Base-by-base conservation (phyloP, 2,113 vertebrate species). In the Ptilorrhoa leucosticta region DNA sequence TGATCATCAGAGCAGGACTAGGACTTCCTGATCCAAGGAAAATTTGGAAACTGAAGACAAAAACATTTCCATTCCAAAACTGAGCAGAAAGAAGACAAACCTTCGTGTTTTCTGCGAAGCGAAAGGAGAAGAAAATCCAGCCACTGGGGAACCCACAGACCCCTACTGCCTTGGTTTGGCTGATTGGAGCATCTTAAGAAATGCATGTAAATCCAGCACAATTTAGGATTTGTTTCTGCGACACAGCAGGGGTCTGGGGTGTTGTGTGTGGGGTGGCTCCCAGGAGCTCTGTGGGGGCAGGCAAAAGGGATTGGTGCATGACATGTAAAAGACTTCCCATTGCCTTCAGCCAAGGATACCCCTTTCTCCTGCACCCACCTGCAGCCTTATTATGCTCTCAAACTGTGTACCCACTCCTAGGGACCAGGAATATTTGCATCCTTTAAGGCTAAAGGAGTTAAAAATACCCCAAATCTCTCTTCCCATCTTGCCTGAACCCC, bases 1-100 rank as follows among this genome's bases (percentile, higher is more conserved):
- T 93, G 85, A 51, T 92, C 92, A 90, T 83, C 90, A 66, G 83
- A 94, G 86, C 86, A 89, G 64, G 68, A 76, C 47, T 77, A 58
- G 1, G 2, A 61, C 58, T 83, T 90, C 64, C 71, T 7, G 4
- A 86, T 77, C 64, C 0, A 1, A 77, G 54, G 68, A 93, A 93
- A 88, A 95, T 57, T 86, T 83, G 39, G 60, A 64, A 81, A 78
- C 61, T 39, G 66, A 69, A 94, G 66, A 48, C 70, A 88, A 97
- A 94, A 95, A 19, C 11, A 50, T 48, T 76, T 69, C 61, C 60
- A 65, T 72, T 97, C 58, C 39, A 88, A 88, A 96, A 86, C 68
- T 22, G 45, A 86, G 54, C 54, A 88, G 54, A 88, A 93, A 94
- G n/a, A 77, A 83, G 35, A 17, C 37, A 90, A 93, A 50, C 21